Evolutionary conservation across 2,888 invertebrate species (phyloP).

Genomic region (Hedya salicella): DNA sequence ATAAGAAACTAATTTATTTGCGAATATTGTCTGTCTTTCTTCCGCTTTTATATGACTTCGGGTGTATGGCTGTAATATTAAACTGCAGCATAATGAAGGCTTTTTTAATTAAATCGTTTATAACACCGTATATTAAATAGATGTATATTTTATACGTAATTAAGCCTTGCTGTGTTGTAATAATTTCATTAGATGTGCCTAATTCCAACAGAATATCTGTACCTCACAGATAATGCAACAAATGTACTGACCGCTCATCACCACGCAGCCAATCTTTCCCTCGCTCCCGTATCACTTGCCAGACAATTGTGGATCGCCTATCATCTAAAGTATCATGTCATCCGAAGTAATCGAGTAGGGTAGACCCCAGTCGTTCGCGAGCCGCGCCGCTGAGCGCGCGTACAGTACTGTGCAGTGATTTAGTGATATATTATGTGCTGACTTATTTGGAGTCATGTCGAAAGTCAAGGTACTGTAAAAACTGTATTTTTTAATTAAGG

Average conservation of each 20-base stretch:
- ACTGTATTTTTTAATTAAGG: neutral
- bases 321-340: constrained; percentile 31
- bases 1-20: too few species aligned
- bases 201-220: neutral
- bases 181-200: too few species aligned
- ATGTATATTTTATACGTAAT: too few species aligned
- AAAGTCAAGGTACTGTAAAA: constrained; percentile 38
- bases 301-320: constrained; percentile 25
- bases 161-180: too few species aligned
- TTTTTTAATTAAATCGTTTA: too few species aligned
- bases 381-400: constrained; percentile 17
- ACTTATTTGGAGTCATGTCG: constrained; percentile 28
- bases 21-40: too few species aligned
- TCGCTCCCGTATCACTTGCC: constrained; percentile 18
- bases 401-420: neutral
- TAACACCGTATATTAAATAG: too few species aligned
- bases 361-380: constrained; percentile 1
- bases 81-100: too few species aligned
- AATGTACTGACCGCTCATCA: constrained; percentile 5
- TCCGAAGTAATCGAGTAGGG: constrained; percentile 4
- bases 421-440: neutral
- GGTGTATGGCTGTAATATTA: too few species aligned
- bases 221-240: neutral
- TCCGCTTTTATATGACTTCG: too few species aligned
- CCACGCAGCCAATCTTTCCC: neutral